phyloP scores from a whole-genome alignment of 1,140 invertebrate genomes.

The Diachasma alloeum region DNA sequence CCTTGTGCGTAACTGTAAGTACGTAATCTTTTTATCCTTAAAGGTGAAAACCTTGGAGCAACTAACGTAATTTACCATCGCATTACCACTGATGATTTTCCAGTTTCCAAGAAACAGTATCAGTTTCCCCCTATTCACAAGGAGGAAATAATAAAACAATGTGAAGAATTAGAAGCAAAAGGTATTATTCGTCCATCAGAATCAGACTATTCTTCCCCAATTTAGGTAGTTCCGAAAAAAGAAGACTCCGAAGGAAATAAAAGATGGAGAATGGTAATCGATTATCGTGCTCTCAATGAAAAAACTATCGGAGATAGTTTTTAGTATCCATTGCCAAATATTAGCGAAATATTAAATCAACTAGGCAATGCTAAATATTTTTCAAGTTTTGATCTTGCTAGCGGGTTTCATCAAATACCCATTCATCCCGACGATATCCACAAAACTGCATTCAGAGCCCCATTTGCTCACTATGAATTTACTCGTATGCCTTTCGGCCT shows the following conservation, averaged over 20 bases:
- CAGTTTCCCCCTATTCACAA: conserved; percentile 4
- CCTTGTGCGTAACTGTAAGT: no score
- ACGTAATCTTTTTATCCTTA: not conserved
- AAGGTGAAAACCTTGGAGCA: not conserved
- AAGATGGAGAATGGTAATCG: conserved; percentile 13
- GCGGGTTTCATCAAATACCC: not conserved
- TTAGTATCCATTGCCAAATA: conserved; percentile 9
- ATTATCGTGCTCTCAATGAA: conserved; percentile 2
- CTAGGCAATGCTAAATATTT: conserved; percentile 8
- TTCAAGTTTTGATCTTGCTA: conserved; percentile 3
- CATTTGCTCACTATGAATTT: not conserved
- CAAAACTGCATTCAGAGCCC: not conserved
- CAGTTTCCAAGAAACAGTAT: not conserved
- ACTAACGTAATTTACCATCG: not conserved
- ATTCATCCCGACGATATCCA: not conserved
- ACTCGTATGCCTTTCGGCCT: not conserved
- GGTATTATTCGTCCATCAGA: conserved; percentile 11
- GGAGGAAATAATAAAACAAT: conserved; percentile 13
- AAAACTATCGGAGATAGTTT: conserved; percentile 11
- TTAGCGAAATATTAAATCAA: conserved; percentile 12
- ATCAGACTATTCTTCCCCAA: not conserved
- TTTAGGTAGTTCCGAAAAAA: conserved; percentile 11
- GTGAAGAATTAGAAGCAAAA: conserved; percentile 11
- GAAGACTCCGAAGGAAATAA: not conserved
- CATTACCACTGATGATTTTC: not conserved